These are phyloP conservation scores for Stratiolaelaps scimitus DNA, from an alignment of 1,140 invertebrate genomes.

Conservation along the genomic window DNA sequence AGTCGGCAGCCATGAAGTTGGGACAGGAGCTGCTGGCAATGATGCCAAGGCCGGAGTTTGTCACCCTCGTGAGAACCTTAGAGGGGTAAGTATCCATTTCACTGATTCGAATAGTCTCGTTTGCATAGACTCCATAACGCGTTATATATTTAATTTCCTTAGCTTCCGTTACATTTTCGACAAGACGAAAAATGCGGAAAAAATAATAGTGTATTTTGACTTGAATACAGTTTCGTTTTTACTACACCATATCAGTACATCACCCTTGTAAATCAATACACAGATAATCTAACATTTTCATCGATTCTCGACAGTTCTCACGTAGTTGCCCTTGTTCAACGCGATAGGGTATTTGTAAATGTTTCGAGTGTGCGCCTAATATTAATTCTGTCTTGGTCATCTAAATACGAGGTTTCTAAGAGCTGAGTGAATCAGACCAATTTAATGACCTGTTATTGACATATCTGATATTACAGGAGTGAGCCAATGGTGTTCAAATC, in stretches of 20 bases:
- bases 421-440: slow-evolving; percentile 6
- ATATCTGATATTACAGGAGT: slow-evolving; percentile 39
- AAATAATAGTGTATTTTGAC: no score
- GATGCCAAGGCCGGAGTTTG: slow-evolving; percentile 75
- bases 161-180: slow-evolving; percentile 19
- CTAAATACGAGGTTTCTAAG: not conserved
- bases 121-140: not conserved
- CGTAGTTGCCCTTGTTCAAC: not conserved
- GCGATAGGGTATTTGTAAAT: not conserved
- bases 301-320: not conserved
- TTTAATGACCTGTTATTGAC: slow-evolving; percentile 2
- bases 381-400: no score
- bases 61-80: slow-evolving; percentile 66
- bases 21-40: slow-evolving; percentile 86
- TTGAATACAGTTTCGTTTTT: no score
- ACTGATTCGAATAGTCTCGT: not conserved
- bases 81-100: slow-evolving; percentile 44
- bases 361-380: not conserved
- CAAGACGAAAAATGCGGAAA: no score
- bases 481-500: slow-evolving; percentile 80
- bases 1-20: slow-evolving; percentile 88
- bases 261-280: no score
- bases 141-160: not conserved
- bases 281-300: no score
- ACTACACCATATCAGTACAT: no score